Base-by-base conservation (phyloP, 2,113 vertebrate genomes). In the Carassius auratus region DNA sequence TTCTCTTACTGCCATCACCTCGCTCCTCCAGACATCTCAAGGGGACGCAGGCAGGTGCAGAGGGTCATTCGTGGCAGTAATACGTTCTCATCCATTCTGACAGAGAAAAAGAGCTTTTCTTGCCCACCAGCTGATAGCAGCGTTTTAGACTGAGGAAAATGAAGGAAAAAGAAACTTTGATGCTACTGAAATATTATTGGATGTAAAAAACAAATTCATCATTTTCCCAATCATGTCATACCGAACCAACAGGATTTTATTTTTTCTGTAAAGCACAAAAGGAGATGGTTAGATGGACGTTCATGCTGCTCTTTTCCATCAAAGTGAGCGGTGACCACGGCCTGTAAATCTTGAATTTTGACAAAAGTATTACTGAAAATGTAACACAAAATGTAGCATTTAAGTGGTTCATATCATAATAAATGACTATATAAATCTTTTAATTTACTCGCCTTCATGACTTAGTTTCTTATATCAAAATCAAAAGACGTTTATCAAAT, bases 141-240 rank as follows among this genome's bases (percentile, higher is more conserved):
- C 42, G 26, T 83, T 78, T 80, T 52, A 21, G 64, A 50, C 74
- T 79, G 12, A 30, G 50, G 75, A 13, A 17, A 83, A 81, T 30
- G 17, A 26, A 9, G 59, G 21, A 84, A 84, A 85, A 84, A 86
- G 19, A 42, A 61, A 23, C 76, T 85, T 91, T 87, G 71, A 21
- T 21, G 19, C 21, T 59, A 5, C 55, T 8, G 19, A 59, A 59
- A 21, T 59, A 88, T 88, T 77, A 86, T 50, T 82, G n/a, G 83
- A 81, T 42, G 66, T 52, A 87, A 86, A 87, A 87, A 73, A 75
- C 9, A 33, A 75, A 81, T 42, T 62, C n/a, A 50, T 62, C 13
- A 33, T 12, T 30, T 68, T 23, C n/a, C 30, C 3, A 10, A 23
- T 64, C 5, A 13, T 26, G 12, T 64, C n/a, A 64, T 26, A 14